Base-by-base conservation (phyloP, 2,113 vertebrate genomes). In the Orientallactaga bullata region DNA sequence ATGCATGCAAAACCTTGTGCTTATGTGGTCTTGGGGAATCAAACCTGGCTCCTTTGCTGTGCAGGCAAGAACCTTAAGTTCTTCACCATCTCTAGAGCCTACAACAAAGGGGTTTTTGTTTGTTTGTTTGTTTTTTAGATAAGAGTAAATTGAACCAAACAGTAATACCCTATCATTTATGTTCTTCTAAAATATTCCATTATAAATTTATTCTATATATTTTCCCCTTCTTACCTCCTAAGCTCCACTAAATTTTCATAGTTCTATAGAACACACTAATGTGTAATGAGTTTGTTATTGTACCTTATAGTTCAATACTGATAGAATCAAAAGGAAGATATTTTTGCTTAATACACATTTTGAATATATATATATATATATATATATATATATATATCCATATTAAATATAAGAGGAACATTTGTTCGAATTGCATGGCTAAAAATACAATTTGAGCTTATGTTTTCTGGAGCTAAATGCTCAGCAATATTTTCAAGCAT, bases 211-310 rank as follows among this genome's bases (percentile, higher is more conserved):
- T 8, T 81, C 58, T 85, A 71, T 1, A 69, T 9, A 21, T 88
- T 51, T 68, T 93, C 21, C 23, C 68, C 16, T 47, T 42, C 13
- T 55, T 30, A 85, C 66, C 24, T 1, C 93, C 77, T 74, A 83
- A 80, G 47, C 78, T 78, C 51, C n/a, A 80, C 2, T 94, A 90
- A 69, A 4, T 66, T 89, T 73, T 78, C 87, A 83, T 83, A 66
- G 26, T 95, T 90, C 63, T 83, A n/a, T 47, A 95, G 94, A 96
- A 92, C 21, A 97, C 95, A 95, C 61, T 32, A 30, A 96, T 88
- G 39, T 32, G 7, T 73, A 30, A 80, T 91, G 77, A 93, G 24
- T 95, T 88, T 83, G 7, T 39, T 69, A 73, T 88, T 93, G 71
- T 90, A 80, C 35, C 66, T 85, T 74, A 82, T 61, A 93, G 68